Evolutionary conservation across 2,888 invertebrate species (phyloP).

Genomic region (Heliconius charithonia): DNA sequence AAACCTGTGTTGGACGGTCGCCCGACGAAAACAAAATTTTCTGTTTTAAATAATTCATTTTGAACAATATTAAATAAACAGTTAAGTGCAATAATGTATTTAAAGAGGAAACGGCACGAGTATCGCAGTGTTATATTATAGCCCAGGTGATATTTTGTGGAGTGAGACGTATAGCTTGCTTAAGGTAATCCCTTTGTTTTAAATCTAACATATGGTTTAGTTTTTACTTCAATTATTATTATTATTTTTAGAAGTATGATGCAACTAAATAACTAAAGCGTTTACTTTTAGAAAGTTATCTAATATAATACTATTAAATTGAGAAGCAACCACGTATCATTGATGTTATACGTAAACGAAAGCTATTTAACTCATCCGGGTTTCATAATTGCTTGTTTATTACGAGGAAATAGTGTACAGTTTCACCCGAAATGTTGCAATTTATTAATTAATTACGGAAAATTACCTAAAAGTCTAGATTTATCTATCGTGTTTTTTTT

Average conservation of each 20-base stretch:
- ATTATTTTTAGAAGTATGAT: conserved; percentile 21
- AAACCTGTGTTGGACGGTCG: conserved; percentile 64
- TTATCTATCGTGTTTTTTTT: not conserved
- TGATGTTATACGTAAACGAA: conserved; percentile 18
- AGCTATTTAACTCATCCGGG: conserved; percentile 22
- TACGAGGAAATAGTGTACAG: conserved; percentile 1
- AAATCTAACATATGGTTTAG: conserved; percentile 47
- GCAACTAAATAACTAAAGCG: not conserved
- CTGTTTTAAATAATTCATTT: conserved; percentile 62
- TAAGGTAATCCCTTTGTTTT: conserved; percentile 71
- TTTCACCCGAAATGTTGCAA: conserved; percentile 10
- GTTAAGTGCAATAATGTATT: conserved; percentile 82
- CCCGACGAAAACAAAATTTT: conserved; percentile 53
- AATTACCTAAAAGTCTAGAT: not conserved
- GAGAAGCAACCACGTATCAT: conserved; percentile 44
- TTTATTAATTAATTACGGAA: conserved; percentile 1
- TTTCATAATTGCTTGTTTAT: conserved; percentile 29
- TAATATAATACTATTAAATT: conserved; percentile 54
- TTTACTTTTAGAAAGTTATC: conserved; percentile 63
- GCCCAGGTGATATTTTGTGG: conserved; percentile 76
- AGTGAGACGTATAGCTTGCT: conserved; percentile 72
- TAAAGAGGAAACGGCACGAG: conserved; percentile 82
- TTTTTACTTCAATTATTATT: conserved; percentile 67
- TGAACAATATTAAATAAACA: conserved; percentile 76
- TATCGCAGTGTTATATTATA: conserved; percentile 82